These are phyloP conservation scores for Gordius sp. DNA, from an alignment of 2,888 invertebrate genomes.

Conservation along the genomic window DNA sequence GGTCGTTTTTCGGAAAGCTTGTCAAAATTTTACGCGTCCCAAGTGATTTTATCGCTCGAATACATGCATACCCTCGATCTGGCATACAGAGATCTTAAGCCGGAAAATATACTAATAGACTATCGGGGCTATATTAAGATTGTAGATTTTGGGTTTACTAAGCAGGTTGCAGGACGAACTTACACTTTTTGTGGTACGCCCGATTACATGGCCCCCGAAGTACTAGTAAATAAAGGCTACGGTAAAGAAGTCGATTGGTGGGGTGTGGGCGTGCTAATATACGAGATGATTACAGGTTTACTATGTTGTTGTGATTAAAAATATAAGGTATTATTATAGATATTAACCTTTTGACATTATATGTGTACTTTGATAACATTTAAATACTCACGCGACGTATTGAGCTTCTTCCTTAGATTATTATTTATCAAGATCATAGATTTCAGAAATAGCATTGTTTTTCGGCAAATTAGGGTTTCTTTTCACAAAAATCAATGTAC, in stretches of 20 bases:
- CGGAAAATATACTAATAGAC: conserved; percentile 8
- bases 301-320: no score
- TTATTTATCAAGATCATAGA: no score
- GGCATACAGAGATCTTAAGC: conserved; percentile 2
- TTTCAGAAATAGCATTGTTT: no score
- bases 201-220: conserved; percentile 12
- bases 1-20: not conserved
- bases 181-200: conserved; percentile 4
- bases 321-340: no score
- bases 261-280: not conserved
- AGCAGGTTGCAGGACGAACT: not conserved
- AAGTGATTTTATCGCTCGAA: conserved; percentile 11
- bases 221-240: not conserved
- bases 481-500: no score
- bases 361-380: no score
- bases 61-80: conserved; percentile 1
- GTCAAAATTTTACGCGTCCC: conserved; percentile 6
- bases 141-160: conserved; percentile 9
- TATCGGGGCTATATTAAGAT: conserved; percentile 1
- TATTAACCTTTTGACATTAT: no score
- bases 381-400: no score
- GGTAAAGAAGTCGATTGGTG: conserved; percentile 8
- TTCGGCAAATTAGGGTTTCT: no score
- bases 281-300: conserved; percentile 7
- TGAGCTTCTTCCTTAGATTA: no score